Evolutionary conservation across 1,140 invertebrate species (phyloP).

Genomic region (Ephestia elutella): DNA sequence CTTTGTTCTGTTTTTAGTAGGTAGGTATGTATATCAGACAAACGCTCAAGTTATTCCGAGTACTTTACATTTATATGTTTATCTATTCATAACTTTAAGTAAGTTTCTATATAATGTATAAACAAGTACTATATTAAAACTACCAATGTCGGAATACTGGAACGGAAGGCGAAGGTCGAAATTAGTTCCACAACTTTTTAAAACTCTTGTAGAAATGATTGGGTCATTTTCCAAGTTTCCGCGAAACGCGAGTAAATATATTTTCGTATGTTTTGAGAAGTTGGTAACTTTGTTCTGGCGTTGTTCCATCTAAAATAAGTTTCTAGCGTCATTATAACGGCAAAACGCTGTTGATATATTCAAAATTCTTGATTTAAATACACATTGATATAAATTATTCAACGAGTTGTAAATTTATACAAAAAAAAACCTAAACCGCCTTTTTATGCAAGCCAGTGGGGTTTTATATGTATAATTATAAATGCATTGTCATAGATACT

Average conservation of each 20-base stretch:
- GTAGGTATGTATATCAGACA: no score
- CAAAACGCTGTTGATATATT: not conserved
- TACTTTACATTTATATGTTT: no score
- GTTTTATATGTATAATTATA: no score
- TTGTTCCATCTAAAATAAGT: not conserved
- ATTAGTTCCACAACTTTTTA: not conserved
- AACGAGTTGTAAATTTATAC: not conserved
- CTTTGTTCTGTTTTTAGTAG: no score
- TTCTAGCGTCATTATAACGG: not conserved
- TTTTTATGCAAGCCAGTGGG: no score
- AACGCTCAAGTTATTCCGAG: no score
- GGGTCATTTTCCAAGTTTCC: not conserved
- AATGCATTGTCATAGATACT: no score
- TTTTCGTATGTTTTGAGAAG: not conserved
- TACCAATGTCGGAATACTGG: not conserved
- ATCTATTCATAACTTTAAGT: not conserved
- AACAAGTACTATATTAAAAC: not conserved
- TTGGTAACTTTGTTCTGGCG: not conserved
- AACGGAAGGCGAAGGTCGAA: not conserved
- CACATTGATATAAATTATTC: not conserved
- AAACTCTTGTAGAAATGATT: not conserved
- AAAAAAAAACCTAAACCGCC: no score
- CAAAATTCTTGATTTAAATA: not conserved
- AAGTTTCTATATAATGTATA: not conserved
- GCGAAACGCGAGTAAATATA: not conserved